Evolutionary conservation across 2,797 vertebrate species (phyloP), one percentile per base, ranked within the genome.

Genomic region (Paedocypris micromegethes): DNA sequence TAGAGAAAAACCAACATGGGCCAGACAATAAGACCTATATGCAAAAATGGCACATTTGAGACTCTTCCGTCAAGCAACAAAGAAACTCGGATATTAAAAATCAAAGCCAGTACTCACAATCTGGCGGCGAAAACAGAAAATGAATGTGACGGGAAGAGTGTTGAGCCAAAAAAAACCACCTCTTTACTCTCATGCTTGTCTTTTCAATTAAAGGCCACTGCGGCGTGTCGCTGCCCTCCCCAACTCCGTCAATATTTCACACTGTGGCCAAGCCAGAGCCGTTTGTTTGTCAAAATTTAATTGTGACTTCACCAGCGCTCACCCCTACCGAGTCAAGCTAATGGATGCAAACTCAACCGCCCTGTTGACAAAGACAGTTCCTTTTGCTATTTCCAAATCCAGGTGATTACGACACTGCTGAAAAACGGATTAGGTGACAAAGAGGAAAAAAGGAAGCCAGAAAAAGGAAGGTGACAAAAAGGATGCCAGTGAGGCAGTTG

Each of bases 211-310:
- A 77, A 78, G 53, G 65, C 55, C n/a, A 56, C 23, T 42, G 41
- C 52, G 66, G 69, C 60, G n/a, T n/a, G 43, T 39, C 5, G 23
- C 9, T 51, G 58, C 8, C 44, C 63, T 70, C 40, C 56, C 8
- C 4, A 58, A 57, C 38, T 9, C 52, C 58, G 9, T 23, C 7
- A 53, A 61, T 69, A 58, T 67, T 77, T 48, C 45, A 60, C 51
- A 72, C 57, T 51, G 51, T 51, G 56, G 55, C 58, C 52, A 71
- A 44, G 67, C 62, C 49, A 40, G 51, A 45, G 59, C 42, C 57
- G 52, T 66, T 76, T 78, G 68, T 73, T 23, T 72, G 61, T 69
- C 43, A n/a, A 56, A 62, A 68, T 63, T 69, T 75, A 79, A 79
- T 73, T 70, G 73, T 58, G 43, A 75, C 77, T 75, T 75, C 52